Conservation (phyloP, 2,888 invertebrate genomes). For the Eristalis arbustorum region DNA sequence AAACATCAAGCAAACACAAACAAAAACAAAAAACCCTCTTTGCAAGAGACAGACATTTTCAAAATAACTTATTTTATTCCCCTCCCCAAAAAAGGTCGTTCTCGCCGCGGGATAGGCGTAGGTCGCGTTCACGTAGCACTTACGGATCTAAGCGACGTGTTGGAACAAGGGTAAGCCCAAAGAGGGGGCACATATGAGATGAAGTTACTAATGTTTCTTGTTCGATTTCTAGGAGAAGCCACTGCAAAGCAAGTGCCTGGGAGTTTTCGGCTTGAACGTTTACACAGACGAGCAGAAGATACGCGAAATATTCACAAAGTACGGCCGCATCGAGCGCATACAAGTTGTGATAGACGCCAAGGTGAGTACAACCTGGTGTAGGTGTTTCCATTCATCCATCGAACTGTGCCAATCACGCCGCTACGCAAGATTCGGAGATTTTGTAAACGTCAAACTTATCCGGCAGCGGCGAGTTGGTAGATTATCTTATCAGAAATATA, state of each 20-base stretch:
- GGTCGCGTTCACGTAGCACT: slow-evolving; percentile 88
- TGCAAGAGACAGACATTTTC: slow-evolving; percentile 52
- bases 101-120: slow-evolving; percentile 83
- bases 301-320: slow-evolving; percentile 94
- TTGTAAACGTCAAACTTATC: not conserved
- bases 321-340: slow-evolving; percentile 94
- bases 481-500: slow-evolving; percentile 47
- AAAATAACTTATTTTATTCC: slow-evolving; percentile 71
- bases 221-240: slow-evolving; percentile 81
- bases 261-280: slow-evolving; percentile 96
- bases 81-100: slow-evolving; percentile 81
- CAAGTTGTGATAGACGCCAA: slow-evolving; percentile 98
- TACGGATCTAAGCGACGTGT: slow-evolving; percentile 89
- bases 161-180: slow-evolving; percentile 85
- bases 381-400: not conserved
- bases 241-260: slow-evolving; percentile 92
- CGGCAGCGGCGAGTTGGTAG: slow-evolving; percentile 12
- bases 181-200: no score
- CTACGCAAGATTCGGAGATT: not conserved
- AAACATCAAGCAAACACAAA: slow-evolving; percentile 37
- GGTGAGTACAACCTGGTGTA: slow-evolving; percentile 74
- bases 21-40: no score
- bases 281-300: slow-evolving; percentile 96
- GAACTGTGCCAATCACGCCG: not conserved
- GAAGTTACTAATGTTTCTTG: not conserved